A percentile compares a stretch with the other conserved stretches of the same genome.
Evolutionary conservation across 2,888 invertebrate genomes (phyloP).

Genomic region (Nephrotoma flavescens): DNA sequence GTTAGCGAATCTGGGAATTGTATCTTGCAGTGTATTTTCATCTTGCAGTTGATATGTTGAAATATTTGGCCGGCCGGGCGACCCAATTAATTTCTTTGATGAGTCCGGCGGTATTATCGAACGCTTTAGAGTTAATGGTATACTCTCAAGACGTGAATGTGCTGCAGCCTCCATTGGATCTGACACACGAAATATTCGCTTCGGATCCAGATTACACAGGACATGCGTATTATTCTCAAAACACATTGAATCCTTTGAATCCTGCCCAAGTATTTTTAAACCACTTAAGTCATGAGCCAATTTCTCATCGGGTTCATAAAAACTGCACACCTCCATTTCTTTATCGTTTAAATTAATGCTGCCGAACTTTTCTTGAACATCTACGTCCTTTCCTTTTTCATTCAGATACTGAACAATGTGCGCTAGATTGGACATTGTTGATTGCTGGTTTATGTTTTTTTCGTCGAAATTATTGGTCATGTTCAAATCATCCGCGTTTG

Average conservation of each 20-base stretch:
- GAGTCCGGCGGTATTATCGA: background rate
- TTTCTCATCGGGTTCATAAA: background rate
- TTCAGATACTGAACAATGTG: background rate
- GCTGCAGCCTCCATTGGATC: background rate
- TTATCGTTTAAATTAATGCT: background rate
- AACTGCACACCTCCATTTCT: background rate
- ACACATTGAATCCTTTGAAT: background rate
- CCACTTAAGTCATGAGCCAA: background rate
- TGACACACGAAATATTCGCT: background rate
- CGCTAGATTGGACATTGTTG: background rate
- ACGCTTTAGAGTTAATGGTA: background rate
- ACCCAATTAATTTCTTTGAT: background rate
- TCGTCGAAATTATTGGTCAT: background rate
- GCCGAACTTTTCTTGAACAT: background rate
- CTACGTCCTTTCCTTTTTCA: background rate
- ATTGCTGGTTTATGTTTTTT: background rate
- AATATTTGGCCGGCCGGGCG: background rate
- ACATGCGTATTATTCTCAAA: background rate
- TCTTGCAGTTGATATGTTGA: background rate
- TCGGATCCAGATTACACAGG: background rate
- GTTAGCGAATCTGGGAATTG: background rate
- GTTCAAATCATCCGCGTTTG: background rate
- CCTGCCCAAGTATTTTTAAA: background rate
- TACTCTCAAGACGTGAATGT: background rate
- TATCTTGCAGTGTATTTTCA: background rate